These are phyloP conservation scores for Caligus rogercresseyi DNA, from an alignment of 1,140 invertebrate species.

Conservation along the genomic window DNA sequence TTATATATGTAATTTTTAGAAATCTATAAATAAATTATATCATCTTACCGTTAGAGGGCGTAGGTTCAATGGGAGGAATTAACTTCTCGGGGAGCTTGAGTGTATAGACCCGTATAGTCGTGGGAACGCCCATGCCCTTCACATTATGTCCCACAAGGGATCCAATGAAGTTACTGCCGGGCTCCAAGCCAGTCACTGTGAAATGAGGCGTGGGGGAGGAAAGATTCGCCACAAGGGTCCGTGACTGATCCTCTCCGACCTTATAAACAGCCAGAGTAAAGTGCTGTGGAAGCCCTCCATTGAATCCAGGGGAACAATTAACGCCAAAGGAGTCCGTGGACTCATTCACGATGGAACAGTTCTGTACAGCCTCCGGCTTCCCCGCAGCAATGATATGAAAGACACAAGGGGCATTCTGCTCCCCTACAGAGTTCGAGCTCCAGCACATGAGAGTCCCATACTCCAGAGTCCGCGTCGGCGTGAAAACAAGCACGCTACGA, in stretches of 20 bases:
- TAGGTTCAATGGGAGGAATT: constrained; percentile 5
- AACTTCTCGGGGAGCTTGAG: constrained; percentile 13
- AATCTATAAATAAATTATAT: no score
- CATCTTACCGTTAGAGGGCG: constrained; percentile 3
- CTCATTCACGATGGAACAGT: constrained; percentile 25
- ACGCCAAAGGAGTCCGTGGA: constrained; percentile 25
- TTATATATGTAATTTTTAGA: no score
- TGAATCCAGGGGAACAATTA: constrained; percentile 25
- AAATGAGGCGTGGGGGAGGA: constrained; percentile 35
- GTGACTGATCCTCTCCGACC: constrained; percentile 5
- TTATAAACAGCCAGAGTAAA: constrained; percentile 26
- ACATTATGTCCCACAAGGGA: constrained; percentile 1
- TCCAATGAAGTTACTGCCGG: constrained; percentile 29
- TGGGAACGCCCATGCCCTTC: constrained; percentile 14
- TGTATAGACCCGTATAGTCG: constrained; percentile 5
- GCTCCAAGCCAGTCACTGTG: constrained; percentile 42
- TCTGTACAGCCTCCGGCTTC: constrained; percentile 25
- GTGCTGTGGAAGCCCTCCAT: constrained; percentile 26
- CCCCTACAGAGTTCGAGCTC: constrained; percentile 42
- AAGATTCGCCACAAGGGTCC: constrained; percentile 24
- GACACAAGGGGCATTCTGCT: constrained; percentile 44
- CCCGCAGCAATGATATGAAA: constrained; percentile 49
- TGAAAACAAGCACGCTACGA: constrained; percentile 50
- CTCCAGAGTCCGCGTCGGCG: constrained; percentile 52
- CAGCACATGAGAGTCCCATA: constrained; percentile 47